Evolutionary conservation across 2,888 invertebrate species (phyloP).

Genomic region (Drosophila aldrichi): DNA sequence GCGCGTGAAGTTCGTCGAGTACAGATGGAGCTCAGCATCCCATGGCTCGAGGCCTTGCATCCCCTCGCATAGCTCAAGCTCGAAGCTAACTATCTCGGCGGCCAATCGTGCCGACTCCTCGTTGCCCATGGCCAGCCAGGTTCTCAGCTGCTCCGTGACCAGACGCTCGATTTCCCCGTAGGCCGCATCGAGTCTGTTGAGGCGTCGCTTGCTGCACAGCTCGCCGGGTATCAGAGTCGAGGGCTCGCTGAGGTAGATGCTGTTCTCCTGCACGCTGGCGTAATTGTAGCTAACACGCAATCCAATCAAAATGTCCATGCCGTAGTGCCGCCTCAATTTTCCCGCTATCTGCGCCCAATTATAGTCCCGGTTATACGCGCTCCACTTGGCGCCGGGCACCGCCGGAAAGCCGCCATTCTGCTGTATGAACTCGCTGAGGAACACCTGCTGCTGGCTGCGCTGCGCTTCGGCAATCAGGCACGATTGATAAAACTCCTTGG

Average conservation of each 20-base stretch:
- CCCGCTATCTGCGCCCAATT: constrained; percentile 78
- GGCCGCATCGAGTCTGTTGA: constrained; percentile 57
- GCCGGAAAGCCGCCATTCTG: constrained; percentile 82
- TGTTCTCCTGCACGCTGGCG: constrained; percentile 73
- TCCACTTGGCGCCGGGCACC: constrained; percentile 79
- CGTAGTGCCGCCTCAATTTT: constrained; percentile 67
- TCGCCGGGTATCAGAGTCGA: constrained; percentile 73
- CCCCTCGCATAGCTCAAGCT: constrained; percentile 73
- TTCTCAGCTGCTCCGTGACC: constrained; percentile 73
- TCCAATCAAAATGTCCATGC: constrained; percentile 82
- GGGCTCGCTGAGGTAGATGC: constrained; percentile 79
- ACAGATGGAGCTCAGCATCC: constrained; percentile 46
- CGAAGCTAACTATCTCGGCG: constrained; percentile 76
- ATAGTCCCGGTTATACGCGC: constrained; percentile 71
- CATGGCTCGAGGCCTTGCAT: constrained; percentile 57
- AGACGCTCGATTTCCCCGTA: constrained; percentile 65
- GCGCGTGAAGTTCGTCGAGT: constrained; percentile 61
- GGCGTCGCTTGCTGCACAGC: constrained; percentile 65
- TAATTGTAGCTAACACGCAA: constrained; percentile 77
- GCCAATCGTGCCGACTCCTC: constrained; percentile 72
- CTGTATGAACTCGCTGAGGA: constrained; percentile 76
- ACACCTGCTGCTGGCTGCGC: constrained; percentile 62
- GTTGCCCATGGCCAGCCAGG: constrained; percentile 76
- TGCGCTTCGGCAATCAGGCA: constrained; percentile 68
- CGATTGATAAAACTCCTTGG: constrained; percentile 83